Evolutionary conservation across 2,888 invertebrate genomes (phyloP), one percentile per base, ranked within the genome.

Genomic region (Atherix ibis): DNA sequence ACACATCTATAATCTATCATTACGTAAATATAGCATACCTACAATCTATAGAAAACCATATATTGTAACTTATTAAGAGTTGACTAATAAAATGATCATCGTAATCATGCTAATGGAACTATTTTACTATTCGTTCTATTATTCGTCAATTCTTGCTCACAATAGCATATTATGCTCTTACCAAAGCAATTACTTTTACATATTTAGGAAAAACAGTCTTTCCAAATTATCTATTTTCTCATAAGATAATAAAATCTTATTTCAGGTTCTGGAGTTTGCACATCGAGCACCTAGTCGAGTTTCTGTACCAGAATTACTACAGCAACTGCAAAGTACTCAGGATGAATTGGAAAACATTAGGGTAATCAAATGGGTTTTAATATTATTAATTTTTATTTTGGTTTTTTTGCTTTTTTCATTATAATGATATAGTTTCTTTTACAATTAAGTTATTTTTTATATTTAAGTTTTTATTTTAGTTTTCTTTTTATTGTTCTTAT

Each of bases 341-440:
- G 77, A 75, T 26, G 85, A 87, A 66, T 69, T 87, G 60, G 84
- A 85, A 60, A 84, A 82, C 63, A 73, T 87, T 54, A 78, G 82
- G 76, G 85, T 85, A 67, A 70, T 69, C 52, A n/a, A 27, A 22
- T 9, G 16, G 16, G 10, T 8, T 24, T 26, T 25, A 32, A n/a
- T 24, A 32, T 10, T n/a, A 15, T 28, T 31, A 10, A 31, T 31
- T 31, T 18, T 44, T 57, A 43, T 53, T 56, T 43, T 42, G 54
- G 37, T 58, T 56, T 50, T 53, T 53, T 40, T 18, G 17, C 15
- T 18, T 12, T 31, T 35, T 15, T 26, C 16, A 27, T 24, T 35
- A 31, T 17, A 15, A 24, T 25, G n/a, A 24, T 25, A 13, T 17
- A 30, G n/a, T 26, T 35, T 5, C 6, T 31, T 35, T 22, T 25